These are phyloP conservation scores for Morus bassanus DNA, from an alignment of 2,797 vertebrate genomes.

Conservation along the genomic window DNA sequence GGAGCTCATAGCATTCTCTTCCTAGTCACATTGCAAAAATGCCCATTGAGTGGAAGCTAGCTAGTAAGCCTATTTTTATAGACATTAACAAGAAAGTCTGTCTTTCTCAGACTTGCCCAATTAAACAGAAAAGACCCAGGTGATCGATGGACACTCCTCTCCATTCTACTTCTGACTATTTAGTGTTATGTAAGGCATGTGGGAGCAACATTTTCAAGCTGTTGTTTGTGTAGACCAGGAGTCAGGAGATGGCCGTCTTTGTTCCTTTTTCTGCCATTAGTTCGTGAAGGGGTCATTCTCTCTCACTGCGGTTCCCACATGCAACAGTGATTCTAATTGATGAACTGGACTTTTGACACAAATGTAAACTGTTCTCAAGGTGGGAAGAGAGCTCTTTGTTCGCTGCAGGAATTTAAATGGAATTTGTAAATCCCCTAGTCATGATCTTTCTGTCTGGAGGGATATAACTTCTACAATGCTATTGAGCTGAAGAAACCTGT, in stretches of 20 bases:
- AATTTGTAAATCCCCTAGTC: neutral
- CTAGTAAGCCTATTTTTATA: neutral
- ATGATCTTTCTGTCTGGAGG: neutral
- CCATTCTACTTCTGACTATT: neutral
- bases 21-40: neutral
- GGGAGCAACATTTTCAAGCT: neutral
- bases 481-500: neutral
- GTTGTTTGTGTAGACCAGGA: neutral
- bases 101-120: neutral
- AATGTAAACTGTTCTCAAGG: neutral
- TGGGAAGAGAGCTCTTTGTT: neutral
- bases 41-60: neutral
- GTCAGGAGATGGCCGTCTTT: neutral
- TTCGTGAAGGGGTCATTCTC: neutral
- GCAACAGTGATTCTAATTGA: neutral
- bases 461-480: neutral
- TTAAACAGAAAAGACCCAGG: neutral
- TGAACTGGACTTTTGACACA: neutral
- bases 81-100: neutral
- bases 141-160: neutral
- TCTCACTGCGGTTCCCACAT: neutral
- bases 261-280: neutral
- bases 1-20: neutral
- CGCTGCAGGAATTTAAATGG: neutral
- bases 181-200: neutral